Percentiles rank a stretch among this genome's conserved stretches.
Conservation (phyloP, 2,888 invertebrate species). For the Yponomeuta sedellus region DNA sequence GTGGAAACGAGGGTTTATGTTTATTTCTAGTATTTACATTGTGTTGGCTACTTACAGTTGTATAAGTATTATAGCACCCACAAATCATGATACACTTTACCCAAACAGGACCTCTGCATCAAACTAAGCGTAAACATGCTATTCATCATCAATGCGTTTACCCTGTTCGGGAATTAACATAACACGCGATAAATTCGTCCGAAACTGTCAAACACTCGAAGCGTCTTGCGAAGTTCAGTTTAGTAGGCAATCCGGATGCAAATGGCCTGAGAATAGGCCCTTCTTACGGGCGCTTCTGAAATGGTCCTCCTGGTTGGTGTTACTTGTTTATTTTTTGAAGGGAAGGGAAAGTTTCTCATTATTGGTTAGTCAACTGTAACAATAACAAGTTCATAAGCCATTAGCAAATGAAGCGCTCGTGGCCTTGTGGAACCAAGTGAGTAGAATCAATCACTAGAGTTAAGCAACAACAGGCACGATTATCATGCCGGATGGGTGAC, state of each 20-base stretch:
- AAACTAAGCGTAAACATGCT: conserved; percentile 6
- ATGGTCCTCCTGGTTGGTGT: neutral
- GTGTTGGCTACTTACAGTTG: too few relatives aligned
- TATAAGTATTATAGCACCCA: neutral
- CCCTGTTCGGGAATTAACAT: conserved; percentile 16
- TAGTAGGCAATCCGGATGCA: conserved; percentile 54
- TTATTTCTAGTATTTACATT: too few relatives aligned
- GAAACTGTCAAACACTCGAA: conserved; percentile 67
- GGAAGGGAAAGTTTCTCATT: too few relatives aligned
- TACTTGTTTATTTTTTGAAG: too few relatives aligned
- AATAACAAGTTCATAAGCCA: too few relatives aligned
- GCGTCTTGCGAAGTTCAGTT: conserved; percentile 31
- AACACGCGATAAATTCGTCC: conserved; percentile 22
- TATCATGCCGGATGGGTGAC: too few relatives aligned
- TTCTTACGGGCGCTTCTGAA: conserved; percentile 15
- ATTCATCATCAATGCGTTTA: conserved; percentile 17
- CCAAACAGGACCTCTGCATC: neutral
- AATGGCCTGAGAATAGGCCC: conserved; percentile 47
- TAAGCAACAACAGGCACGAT: too few relatives aligned
- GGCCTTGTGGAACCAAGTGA: too few relatives aligned
- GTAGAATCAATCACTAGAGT: too few relatives aligned
- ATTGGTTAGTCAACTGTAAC: too few relatives aligned
- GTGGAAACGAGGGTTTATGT: too few relatives aligned
- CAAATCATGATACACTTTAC: neutral
- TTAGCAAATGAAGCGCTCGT: too few relatives aligned